A percentile compares a stretch with the other conserved stretches of the same genome.
phyloP scores from a whole-genome alignment of 2,888 invertebrate genomes.

The Tubiluchus corallicola region DNA sequence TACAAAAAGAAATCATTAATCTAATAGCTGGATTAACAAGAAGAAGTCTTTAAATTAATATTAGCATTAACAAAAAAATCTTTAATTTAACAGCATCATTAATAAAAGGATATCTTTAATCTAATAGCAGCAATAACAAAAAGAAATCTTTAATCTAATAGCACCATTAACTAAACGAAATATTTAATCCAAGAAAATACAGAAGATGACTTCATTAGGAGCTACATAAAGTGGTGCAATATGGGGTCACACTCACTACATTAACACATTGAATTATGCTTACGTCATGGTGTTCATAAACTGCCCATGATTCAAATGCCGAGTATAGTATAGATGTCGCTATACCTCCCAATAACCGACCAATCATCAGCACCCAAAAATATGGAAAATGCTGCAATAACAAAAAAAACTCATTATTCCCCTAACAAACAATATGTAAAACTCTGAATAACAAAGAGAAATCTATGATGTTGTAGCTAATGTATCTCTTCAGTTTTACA shows the following conservation, averaged over 20 bases:
- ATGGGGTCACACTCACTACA: not conserved
- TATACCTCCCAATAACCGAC: slow-evolving; percentile 32
- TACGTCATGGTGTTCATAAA: slow-evolving; percentile 33
- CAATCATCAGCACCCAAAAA: slow-evolving; percentile 32
- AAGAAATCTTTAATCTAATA: no score
- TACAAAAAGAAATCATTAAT: no score
- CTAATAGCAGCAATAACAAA: no score
- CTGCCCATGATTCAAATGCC: slow-evolving; percentile 35
- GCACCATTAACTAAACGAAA: slow-evolving; percentile 5
- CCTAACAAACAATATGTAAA: no score
- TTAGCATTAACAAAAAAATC: no score
- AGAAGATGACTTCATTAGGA: not conserved
- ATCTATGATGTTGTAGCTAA: no score
- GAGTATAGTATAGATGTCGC: slow-evolving; percentile 36
- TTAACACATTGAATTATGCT: slow-evolving; percentile 10
- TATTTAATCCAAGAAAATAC: slow-evolving; percentile 16
- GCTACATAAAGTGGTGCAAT: not conserved
- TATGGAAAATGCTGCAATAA: slow-evolving; percentile 30
- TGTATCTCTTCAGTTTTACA: no score
- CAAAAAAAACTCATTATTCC: slow-evolving; percentile 8
- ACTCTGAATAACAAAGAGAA: no score
- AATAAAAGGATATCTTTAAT: no score
- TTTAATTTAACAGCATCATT: no score
- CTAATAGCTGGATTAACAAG: no score
- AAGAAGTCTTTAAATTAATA: no score